Percentiles rank a stretch among this genome's conserved stretches.
Evolutionary conservation across 2,113 vertebrate genomes (phyloP).

Genomic region (Progne subis): DNA sequence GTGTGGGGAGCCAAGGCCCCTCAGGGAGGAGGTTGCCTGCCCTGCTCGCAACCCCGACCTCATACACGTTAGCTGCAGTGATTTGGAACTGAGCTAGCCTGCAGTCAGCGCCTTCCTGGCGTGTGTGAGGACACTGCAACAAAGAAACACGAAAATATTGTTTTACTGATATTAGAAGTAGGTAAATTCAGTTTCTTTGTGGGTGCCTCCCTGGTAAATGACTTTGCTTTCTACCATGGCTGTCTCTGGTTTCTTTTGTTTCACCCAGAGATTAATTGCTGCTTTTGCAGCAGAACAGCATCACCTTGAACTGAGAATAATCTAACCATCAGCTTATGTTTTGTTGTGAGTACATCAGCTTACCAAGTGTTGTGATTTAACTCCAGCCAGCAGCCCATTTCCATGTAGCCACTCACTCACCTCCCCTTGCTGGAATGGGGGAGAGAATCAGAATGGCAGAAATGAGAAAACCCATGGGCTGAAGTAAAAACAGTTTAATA

Average conservation of each 20-base stretch:
- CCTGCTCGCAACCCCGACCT: too few relatives aligned
- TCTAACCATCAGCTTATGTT: neutral
- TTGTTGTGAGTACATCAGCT: neutral
- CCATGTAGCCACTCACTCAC: accelerated
- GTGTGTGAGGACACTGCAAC: too few relatives aligned
- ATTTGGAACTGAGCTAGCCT: too few relatives aligned
- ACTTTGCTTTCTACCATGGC: neutral
- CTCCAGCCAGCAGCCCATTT: neutral
- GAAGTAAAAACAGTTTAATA: neutral
- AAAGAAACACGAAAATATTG: neutral
- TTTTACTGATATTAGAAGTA: neutral
- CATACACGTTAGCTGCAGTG: too few relatives aligned
- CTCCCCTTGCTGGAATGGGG: neutral
- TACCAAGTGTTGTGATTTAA: neutral
- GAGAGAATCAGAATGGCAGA: neutral
- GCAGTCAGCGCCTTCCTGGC: too few relatives aligned
- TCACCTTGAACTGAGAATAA: neutral
- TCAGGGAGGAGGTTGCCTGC: too few relatives aligned
- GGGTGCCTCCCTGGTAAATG: neutral
- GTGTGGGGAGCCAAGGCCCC: too few relatives aligned
- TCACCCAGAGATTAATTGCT: neutral
- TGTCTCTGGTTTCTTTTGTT: neutral
- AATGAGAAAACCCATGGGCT: neutral
- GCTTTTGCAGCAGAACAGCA: neutral
- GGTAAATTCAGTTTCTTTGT: neutral